A percentile compares a stretch with the other conserved stretches of the same genome.
Evolutionary conservation across 2,113 vertebrate species (phyloP).

Genomic region (Oxyura jamaicensis): DNA sequence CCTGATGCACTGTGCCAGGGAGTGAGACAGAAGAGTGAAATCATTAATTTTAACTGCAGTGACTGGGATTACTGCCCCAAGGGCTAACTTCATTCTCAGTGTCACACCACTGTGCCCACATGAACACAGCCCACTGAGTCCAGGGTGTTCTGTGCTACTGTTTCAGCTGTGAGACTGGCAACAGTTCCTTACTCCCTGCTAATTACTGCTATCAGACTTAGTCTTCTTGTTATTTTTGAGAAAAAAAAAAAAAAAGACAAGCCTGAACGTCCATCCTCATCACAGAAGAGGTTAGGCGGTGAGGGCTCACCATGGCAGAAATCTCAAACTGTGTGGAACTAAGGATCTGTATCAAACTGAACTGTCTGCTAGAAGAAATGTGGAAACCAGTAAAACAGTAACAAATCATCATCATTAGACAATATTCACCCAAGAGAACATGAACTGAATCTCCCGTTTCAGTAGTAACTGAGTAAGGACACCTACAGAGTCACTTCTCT

Average conservation of each 20-base stretch:
- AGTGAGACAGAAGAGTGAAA: background rate
- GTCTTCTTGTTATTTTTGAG: background rate
- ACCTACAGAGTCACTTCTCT: accelerated
- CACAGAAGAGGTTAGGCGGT: background rate
- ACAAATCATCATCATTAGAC: background rate
- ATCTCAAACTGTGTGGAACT: background rate
- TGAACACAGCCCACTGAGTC: accelerated
- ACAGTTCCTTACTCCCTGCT: background rate
- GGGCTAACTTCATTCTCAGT: background rate
- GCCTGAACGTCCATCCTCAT: background rate
- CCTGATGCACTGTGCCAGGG: background rate
- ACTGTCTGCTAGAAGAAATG: background rate
- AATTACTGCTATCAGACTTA: background rate
- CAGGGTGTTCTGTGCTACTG: accelerated
- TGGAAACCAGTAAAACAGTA: background rate
- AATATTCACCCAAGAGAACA: background rate
- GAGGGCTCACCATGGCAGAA: background rate
- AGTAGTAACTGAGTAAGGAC: background rate
- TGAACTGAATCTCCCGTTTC: background rate
- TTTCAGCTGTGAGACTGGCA: background rate
- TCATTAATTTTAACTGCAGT: background rate
- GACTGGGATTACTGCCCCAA: background rate
- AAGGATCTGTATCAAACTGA: background rate
- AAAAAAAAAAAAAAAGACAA: background rate
- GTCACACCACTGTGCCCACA: accelerated